Conservation (phyloP, 2,888 invertebrate species). For the Agriopis aurantiaria region DNA sequence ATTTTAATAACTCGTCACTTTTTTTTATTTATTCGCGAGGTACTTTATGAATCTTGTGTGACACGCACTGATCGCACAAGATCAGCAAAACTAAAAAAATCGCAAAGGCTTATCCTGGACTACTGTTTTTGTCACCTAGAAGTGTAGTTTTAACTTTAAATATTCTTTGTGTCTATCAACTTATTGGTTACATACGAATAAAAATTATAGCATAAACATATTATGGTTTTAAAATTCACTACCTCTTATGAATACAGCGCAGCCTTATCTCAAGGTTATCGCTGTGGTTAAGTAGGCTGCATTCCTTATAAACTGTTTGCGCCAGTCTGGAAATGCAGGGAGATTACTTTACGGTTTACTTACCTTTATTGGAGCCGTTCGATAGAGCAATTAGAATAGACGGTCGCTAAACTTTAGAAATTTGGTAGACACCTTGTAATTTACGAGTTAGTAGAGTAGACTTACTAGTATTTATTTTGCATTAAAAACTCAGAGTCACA, state of each 20-base stretch:
- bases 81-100: too few relatives aligned
- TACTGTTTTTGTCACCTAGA: too few relatives aligned
- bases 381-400: constrained; percentile 16
- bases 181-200: too few relatives aligned
- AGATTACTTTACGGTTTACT: constrained; percentile 22
- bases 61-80: too few relatives aligned
- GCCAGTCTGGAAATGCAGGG: constrained; percentile 17
- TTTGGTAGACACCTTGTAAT: background rate
- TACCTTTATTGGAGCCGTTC: constrained; percentile 2
- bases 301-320: constrained; percentile 54
- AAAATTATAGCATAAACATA: too few relatives aligned
- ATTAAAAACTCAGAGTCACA: too few relatives aligned
- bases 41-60: too few relatives aligned
- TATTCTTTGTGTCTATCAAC: background rate
- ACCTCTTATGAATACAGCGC: constrained; percentile 26
- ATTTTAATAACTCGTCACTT: too few relatives aligned
- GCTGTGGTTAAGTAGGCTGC: constrained; percentile 51
- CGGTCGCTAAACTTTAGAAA: too few relatives aligned
- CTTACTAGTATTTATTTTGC: too few relatives aligned
- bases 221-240: constrained; percentile 26
- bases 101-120: too few relatives aligned
- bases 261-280: constrained; percentile 59
- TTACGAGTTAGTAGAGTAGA: background rate
- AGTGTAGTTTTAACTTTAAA: background rate
- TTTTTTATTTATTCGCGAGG: too few relatives aligned